Base-by-base conservation (phyloP, 2,113 vertebrate species). In the Chelonoidis abingdonii region DNA sequence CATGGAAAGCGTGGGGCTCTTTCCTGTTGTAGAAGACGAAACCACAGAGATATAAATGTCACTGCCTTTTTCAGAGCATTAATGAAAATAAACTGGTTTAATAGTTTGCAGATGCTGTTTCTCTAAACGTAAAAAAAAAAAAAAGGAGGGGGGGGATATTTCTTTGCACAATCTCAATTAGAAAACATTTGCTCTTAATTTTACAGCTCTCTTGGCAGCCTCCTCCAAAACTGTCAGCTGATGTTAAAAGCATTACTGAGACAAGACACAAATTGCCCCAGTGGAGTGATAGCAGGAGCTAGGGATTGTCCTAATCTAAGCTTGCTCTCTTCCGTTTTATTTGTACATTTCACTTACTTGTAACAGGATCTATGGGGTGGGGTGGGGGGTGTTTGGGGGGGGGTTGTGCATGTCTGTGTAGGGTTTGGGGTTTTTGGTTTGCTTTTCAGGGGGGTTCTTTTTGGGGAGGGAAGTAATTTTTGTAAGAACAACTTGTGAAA, bases 41-140 rank as follows among this genome's bases (percentile, higher is more conserved):
- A 96, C 97, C 91, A 59, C 92, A 89, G 92, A 95, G 97, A 95
- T 92, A 97, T 96, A 97, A 97, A 72, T 96, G 97, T 96, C 89
- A 8, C 91, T 97, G 97, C 97, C 98, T 97, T 97, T 96, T 95
- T 85, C 85, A 94, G 96, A 89, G 69, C 94, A 95, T 94, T 91
- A 92, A 97, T 97, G 92, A 98, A 98, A 98, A 98, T 97, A 98
- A 97, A 97, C 97, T 50, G 5, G 87, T 96, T 75, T 98, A 98
- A 98, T 98, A 89, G 94, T 96, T 98, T 94, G 91, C 98, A 98
- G 97, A 97, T 98, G 98, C 94, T 8, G 6, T 94, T 94, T 95
- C 95, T 41, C 76, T 94, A 97, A 96, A 93, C 91, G 95, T 90
- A 90, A 96, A 96, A 90, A 97, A 97, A 95, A 94, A 96, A 93